Evolutionary conservation across 2,888 invertebrate species (phyloP).

Genomic region (Ypsolopha sequella): DNA sequence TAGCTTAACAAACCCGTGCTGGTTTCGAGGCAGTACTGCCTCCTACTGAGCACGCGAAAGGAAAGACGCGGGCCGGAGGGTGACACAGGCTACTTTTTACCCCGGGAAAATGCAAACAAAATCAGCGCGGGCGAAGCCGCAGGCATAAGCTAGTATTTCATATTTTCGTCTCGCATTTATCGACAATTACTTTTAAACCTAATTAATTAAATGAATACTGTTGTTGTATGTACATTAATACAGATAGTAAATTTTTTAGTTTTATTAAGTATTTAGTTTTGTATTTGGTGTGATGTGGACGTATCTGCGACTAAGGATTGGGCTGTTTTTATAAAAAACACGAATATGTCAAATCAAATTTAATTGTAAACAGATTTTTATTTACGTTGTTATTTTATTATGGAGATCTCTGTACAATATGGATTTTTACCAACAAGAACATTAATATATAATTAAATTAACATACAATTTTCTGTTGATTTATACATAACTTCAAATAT

Average conservation of each 20-base stretch:
- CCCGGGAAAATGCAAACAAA: too few species aligned
- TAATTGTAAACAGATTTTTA: slow-evolving; percentile 1
- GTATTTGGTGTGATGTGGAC: slow-evolving; percentile 2
- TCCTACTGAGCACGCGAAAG: too few species aligned
- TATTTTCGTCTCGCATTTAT: slow-evolving; percentile 1
- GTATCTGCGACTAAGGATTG: background rate
- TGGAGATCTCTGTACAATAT: slow-evolving; percentile 10
- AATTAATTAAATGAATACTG: slow-evolving; percentile 1
- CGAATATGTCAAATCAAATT: background rate
- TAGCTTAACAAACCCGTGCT: too few species aligned
- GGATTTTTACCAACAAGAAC: slow-evolving; percentile 1
- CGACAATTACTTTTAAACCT: background rate
- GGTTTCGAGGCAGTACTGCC: too few species aligned
- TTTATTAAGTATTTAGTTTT: background rate
- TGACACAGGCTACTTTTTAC: too few species aligned
- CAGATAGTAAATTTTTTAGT: slow-evolving; percentile 1
- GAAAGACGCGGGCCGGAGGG: too few species aligned
- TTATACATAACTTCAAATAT: background rate
- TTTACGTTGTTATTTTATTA: slow-evolving; percentile 4
- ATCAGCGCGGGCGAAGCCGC: too few species aligned
- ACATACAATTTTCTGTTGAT: slow-evolving; percentile 7
- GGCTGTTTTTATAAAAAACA: background rate
- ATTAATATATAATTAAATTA: slow-evolving; percentile 4
- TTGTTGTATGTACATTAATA: background rate
- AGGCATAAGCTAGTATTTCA: background rate